These are phyloP conservation scores for Amblyjoppa proteus DNA, from an alignment of 2,888 invertebrate genomes.

Conservation along the genomic window DNA sequence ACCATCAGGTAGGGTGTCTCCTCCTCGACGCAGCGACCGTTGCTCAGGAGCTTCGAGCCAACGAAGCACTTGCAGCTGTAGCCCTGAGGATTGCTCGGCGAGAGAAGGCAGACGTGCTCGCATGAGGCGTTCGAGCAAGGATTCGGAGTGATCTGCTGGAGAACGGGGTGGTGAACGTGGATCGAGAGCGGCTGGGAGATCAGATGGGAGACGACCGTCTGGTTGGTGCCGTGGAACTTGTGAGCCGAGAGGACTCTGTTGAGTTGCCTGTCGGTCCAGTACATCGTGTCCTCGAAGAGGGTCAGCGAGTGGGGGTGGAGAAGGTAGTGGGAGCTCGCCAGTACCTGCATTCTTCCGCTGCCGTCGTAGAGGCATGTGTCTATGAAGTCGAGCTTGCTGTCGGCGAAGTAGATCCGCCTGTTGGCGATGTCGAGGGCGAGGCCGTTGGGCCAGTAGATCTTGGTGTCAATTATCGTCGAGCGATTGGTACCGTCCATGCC, in stretches of 20 bases:
- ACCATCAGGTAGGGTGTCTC: constrained; percentile 96
- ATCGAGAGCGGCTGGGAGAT: constrained; percentile 98
- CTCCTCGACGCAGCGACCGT: constrained; percentile 93
- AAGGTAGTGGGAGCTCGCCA: constrained; percentile 95
- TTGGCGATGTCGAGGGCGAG: constrained; percentile 98
- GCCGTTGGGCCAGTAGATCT: constrained; percentile 99
- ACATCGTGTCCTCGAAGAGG: constrained; percentile 97
- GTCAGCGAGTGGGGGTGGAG: constrained; percentile 98
- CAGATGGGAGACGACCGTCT: constrained; percentile 96
- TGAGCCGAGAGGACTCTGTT: constrained; percentile 96
- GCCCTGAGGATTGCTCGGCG: constrained; percentile 89
- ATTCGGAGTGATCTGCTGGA: constrained; percentile 93
- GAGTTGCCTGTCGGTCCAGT: constrained; percentile 98
- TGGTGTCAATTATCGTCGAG: constrained; percentile 94
- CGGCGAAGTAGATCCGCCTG: constrained; percentile 97
- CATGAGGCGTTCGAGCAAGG: constrained; percentile 93
- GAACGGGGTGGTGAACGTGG: constrained; percentile 96
- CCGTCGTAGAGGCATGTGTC: constrained; percentile 99
- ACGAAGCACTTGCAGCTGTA: constrained; percentile 97
- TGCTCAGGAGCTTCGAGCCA: constrained; percentile 90
- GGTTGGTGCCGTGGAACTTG: constrained; percentile 96
- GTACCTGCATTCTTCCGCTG: constrained; percentile 93
- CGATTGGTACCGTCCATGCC: constrained; percentile 98
- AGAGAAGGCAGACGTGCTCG: constrained; percentile 96
- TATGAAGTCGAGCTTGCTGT: constrained; percentile 98